These are phyloP conservation scores for Papio anubis DNA, from an alignment of 2,113 vertebrate genomes.

Conservation along the genomic window DNA sequence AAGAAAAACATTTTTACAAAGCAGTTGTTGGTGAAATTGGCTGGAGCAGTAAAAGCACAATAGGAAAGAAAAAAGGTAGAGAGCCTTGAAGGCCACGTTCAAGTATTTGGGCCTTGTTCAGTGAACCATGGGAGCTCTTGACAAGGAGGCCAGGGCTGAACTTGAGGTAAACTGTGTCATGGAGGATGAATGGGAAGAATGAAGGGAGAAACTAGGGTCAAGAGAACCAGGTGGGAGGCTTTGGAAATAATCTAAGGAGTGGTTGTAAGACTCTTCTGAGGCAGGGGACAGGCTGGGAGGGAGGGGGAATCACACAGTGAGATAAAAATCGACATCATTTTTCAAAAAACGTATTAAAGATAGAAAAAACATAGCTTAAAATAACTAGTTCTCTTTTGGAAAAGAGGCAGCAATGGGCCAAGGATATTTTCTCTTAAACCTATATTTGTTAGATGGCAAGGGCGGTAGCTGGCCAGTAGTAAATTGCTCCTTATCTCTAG, in stretches of 20 bases:
- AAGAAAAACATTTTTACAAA: background rate
- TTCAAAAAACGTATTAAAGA: background rate
- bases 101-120: background rate
- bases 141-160: background rate
- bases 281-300: background rate
- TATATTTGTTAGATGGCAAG: background rate
- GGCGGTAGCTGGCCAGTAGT: background rate
- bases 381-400: background rate
- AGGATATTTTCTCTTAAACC: background rate
- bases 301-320: background rate
- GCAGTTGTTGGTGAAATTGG: background rate
- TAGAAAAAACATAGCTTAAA: background rate
- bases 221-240: background rate
- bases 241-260: background rate
- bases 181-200: background rate
- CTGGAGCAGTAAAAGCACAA: background rate
- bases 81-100: background rate
- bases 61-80: background rate
- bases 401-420: background rate
- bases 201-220: background rate
- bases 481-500: slow-evolving; percentile 55
- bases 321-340: slow-evolving; percentile 18
- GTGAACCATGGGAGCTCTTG: background rate
- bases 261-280: background rate
- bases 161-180: background rate